Conservation (phyloP, 2,888 invertebrate genomes). For the Drosophila flavopinicola region DNA sequence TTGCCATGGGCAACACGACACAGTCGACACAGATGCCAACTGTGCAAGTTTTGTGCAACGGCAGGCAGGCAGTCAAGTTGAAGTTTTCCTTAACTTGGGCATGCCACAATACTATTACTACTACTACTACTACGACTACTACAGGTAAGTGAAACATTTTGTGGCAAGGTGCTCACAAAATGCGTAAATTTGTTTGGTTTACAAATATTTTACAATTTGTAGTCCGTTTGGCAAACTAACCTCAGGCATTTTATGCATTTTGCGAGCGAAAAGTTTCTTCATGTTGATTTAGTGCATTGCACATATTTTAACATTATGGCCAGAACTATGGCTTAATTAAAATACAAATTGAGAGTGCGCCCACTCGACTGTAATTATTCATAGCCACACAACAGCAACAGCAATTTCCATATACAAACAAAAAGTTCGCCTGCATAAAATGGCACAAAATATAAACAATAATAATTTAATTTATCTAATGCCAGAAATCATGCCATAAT, state of each 20-base stretch:
- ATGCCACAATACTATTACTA: conserved; percentile 6
- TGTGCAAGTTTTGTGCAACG: conserved; percentile 18
- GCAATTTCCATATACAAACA: conserved; percentile 14
- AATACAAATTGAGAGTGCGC: conserved; percentile 38
- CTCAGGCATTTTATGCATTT: conserved; percentile 44
- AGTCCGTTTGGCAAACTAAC: conserved; percentile 4
- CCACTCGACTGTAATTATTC: conserved; percentile 35
- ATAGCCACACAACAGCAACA: conserved; percentile 19
- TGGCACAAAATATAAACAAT: conserved; percentile 37
- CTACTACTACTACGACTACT: not conserved
- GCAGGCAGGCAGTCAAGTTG: conserved; percentile 13
- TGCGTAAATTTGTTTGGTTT: conserved; percentile 8
- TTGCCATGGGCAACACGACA: conserved; percentile 47
- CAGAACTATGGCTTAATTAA: conserved; percentile 62
- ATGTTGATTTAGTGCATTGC: conserved; percentile 48
- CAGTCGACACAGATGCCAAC: conserved; percentile 26
- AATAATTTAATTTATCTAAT: conserved; percentile 68
- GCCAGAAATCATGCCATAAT: conserved; percentile 60
- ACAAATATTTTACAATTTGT: conserved; percentile 10
- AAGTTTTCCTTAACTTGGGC: too few species aligned
- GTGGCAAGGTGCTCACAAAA: too few species aligned
- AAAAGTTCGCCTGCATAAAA: conserved; percentile 26
- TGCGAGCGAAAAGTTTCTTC: conserved; percentile 33
- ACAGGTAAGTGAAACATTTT: not conserved
- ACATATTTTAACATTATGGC: conserved; percentile 7